Evolutionary conservation across 2,113 vertebrate species (phyloP).

Genomic region (Podilymbus podiceps): DNA sequence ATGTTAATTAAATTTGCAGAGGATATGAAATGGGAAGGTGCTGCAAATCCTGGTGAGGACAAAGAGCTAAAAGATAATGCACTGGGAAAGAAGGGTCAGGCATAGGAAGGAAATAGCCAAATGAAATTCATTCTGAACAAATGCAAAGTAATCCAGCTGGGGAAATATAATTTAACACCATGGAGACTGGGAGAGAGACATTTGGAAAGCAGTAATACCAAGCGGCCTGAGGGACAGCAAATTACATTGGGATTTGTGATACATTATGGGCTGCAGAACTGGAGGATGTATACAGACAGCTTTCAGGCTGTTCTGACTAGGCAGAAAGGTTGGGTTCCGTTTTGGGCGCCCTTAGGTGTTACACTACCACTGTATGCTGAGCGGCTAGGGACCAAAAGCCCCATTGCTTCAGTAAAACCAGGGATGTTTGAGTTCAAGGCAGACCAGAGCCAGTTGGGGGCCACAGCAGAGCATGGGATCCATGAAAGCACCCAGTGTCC

Average conservation of each 20-base stretch:
- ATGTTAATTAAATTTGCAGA: constrained; percentile 71
- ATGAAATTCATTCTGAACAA: constrained; percentile 69
- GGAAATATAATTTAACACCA: constrained; percentile 70
- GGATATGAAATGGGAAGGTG: constrained; percentile 69
- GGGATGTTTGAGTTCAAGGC: background rate
- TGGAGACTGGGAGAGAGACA: constrained; percentile 59
- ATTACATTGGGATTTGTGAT: background rate
- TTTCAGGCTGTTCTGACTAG: background rate
- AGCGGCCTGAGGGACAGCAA: constrained; percentile 37
- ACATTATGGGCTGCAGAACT: background rate
- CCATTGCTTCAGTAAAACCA: rapidly evolving
- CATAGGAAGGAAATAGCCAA: constrained; percentile 67
- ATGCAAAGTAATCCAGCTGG: constrained; percentile 68
- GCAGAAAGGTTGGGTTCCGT: background rate
- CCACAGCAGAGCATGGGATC: rapidly evolving
- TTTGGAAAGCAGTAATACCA: constrained; percentile 47
- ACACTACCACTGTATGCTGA: rapidly evolving
- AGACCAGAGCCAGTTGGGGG: background rate
- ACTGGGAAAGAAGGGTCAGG: constrained; percentile 61
- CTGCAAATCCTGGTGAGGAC: constrained; percentile 65
- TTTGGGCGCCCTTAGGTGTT: background rate
- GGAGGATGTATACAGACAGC: background rate
- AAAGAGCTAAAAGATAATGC: constrained; percentile 64
- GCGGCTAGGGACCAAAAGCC: background rate
- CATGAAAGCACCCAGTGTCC: background rate